These are phyloP conservation scores for Bothrops jararaca DNA, from an alignment of 2,113 vertebrate species.

Conservation along the genomic window DNA sequence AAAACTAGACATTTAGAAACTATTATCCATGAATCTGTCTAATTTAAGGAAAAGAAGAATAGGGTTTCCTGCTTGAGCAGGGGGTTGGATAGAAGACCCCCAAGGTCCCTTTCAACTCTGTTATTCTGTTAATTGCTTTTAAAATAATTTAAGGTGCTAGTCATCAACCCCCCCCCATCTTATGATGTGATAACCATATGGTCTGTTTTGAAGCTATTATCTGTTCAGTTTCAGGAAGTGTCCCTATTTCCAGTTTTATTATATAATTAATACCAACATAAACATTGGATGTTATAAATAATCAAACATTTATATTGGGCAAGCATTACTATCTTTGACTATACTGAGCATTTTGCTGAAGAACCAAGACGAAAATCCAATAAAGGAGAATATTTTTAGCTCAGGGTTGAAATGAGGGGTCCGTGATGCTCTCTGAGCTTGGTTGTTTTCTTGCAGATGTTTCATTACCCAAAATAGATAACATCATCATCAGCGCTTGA, in stretches of 20 bases:
- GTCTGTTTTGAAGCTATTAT: not conserved
- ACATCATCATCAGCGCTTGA: not conserved
- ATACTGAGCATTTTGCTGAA: not conserved
- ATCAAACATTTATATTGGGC: not conserved
- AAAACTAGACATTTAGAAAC: not conserved
- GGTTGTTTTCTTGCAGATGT: not conserved
- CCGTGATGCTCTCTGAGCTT: not conserved
- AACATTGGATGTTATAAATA: not conserved
- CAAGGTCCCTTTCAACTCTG: not conserved
- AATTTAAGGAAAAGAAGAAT: not conserved
- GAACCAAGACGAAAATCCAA: fast-evolving
- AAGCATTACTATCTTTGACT: not conserved
- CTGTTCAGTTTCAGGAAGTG: not conserved
- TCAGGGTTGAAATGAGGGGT: not conserved
- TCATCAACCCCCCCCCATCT: too few species aligned
- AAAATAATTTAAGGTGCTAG: not conserved
- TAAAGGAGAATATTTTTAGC: not conserved
- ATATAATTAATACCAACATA: not conserved
- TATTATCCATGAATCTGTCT: not conserved
- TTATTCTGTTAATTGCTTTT: not conserved
- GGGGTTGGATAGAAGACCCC: not conserved
- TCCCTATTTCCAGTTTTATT: not conserved
- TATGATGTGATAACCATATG: not conserved
- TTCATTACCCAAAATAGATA: not conserved
- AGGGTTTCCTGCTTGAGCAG: not conserved